Base-by-base conservation (phyloP, 2,888 invertebrate genomes). In the Thereva unica region DNA sequence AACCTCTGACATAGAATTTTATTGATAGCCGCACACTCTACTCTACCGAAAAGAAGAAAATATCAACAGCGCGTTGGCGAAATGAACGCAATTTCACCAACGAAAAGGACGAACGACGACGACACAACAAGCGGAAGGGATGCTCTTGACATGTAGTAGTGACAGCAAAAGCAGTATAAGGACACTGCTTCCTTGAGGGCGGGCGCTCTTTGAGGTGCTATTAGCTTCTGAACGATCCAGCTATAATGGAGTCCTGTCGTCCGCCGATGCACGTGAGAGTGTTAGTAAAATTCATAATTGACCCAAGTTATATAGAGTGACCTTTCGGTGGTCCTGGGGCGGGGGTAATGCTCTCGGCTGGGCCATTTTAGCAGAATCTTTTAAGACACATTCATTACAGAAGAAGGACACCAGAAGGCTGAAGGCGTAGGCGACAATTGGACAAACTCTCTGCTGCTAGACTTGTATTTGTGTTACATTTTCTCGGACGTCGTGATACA, bases 11-110 rank as follows among this genome's bases (percentile, higher is more conserved):
- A 59, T 45, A 6, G 38, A 59, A 38, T 10, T 47, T 47, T 49
- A 59, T 59, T 59, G 59, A 59, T 59, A 59, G 59, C 47, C 59
- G 45, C 49, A 49, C 47, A 47, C 49, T 59, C 23, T 23, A 23
- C 23, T 23, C 23, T 23, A 23, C 23, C 23, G 1, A 23, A 59
- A 47, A 40, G 37, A n/a, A n/a, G 47, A 47, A 49, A 12, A 49
- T 47, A 35, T 59, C 49, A 59, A 37, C 7, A 59, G 49, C 47
- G 59, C 45, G 37, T 49, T 49, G 47, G 1, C n/a, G 57, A 59
- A 59, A 59, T 10, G 59, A 47, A n/a, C 8, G 56, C 12, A 47
- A 59, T 59, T 59, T 23, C 49, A 8, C 38, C 38, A 47, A 59
- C 47, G 12, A 47, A 23, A 23, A 23, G 23, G 23, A 23, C 23